These are phyloP conservation scores for Euspilapteryx auroguttella DNA, from an alignment of 2,888 invertebrate genomes.

Conservation along the genomic window DNA sequence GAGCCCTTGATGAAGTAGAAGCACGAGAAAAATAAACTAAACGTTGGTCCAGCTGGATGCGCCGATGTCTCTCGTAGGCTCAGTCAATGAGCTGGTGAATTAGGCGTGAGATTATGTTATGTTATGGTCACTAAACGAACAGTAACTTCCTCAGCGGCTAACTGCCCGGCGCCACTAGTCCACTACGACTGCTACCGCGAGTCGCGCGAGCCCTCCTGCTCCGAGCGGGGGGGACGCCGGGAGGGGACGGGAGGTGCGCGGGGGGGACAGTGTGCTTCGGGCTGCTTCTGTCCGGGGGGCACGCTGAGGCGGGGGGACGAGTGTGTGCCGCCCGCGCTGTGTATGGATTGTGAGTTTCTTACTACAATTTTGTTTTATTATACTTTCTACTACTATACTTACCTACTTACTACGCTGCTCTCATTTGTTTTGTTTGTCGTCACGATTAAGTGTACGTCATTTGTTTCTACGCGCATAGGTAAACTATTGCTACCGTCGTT, in stretches of 20 bases:
- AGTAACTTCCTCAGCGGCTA: slow-evolving; percentile 52
- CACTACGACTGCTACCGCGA: slow-evolving; percentile 81
- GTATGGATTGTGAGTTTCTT: slow-evolving; percentile 65
- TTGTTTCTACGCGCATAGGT: too few relatives aligned
- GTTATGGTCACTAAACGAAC: slow-evolving; percentile 1
- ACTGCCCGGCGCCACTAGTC: slow-evolving; percentile 75
- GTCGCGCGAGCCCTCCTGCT: slow-evolving; percentile 78
- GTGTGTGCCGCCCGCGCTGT: slow-evolving; percentile 67
- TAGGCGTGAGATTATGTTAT: neutral
- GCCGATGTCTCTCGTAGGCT: too few relatives aligned
- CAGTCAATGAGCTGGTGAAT: too few relatives aligned
- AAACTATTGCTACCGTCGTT: too few relatives aligned
- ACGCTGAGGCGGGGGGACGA: slow-evolving; percentile 58
- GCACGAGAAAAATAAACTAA: too few relatives aligned
- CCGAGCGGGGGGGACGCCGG: slow-evolving; percentile 25
- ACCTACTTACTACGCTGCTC: too few relatives aligned
- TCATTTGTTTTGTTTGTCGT: too few relatives aligned
- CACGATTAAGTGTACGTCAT: too few relatives aligned
- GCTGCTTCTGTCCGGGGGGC: slow-evolving; percentile 85
- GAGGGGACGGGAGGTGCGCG: slow-evolving; percentile 58
- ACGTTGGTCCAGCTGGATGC: too few relatives aligned
- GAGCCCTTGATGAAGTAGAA: too few relatives aligned
- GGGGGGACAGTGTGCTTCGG: slow-evolving; percentile 74
- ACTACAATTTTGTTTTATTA: too few relatives aligned
- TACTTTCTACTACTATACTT: too few relatives aligned